Base-by-base conservation (phyloP, 1,140 invertebrate species). In the Nephotettix cincticeps region DNA sequence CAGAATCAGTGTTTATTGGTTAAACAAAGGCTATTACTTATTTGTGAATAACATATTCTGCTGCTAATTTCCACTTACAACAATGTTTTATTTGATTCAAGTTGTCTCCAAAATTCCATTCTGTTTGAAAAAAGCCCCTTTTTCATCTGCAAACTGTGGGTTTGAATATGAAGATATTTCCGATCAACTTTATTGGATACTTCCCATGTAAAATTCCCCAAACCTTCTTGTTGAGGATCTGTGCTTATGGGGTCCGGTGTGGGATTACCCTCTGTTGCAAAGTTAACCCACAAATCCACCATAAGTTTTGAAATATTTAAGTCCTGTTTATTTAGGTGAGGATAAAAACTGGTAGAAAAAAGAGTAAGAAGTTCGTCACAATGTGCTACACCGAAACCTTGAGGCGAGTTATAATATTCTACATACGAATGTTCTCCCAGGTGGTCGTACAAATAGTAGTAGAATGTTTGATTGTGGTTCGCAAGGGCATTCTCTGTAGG, bases 211-310 rank as follows among this genome's bases (percentile, higher is more conserved):
- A 61, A 61, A 28, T 61, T 23, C 4, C 23, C 25, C 6, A 27
- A 4, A 6, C n/a, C 11, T 9, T 27, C 6, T 27, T 14, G 2
- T 13, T 61, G 21, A 27, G 27, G 21, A n/a, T 25, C n/a, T 21
- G 6, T 27, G n/a, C 56, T 61, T 25, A 61, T 29, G 27, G 56
- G 56, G 13, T 29, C 2, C 11, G 56, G 56, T 11, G 56, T 61
- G 6, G 56, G 56, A 29, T 61, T 61, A 14, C 56, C 56, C 23
- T 28, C 56, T 6, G 11, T 61, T 13, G 56, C 56, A 61, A 61
- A 61, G 25, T 61, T 28, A 2, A 61, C 56, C 56, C 56, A 61
- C 14, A 61, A 27, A 23, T 61, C 25, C 56, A 61, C 56, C 21
- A 61, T 25, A 4, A 61, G 27, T 29, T 61, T 29, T 11, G 56